Evolutionary conservation across 1,140 invertebrate species (phyloP).

Genomic region (Monomorium pharaonis): DNA sequence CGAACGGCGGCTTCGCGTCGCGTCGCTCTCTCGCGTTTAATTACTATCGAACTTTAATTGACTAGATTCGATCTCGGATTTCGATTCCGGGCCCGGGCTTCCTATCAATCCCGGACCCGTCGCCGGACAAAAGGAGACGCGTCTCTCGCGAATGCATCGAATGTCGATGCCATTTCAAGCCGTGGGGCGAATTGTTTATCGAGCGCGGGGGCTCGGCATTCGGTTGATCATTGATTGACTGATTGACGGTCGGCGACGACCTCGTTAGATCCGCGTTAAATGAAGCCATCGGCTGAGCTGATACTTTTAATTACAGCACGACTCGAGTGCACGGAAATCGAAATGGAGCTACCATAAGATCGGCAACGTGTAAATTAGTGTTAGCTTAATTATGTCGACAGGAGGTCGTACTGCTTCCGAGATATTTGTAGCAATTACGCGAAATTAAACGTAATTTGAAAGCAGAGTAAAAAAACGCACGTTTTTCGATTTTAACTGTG

Average conservation of each 20-base stretch:
- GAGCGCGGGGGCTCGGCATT: background rate
- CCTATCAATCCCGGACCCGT: conserved; percentile 34
- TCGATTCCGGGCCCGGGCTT: conserved; percentile 33
- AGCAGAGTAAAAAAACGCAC: background rate
- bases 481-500: background rate
- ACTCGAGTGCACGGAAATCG: background rate
- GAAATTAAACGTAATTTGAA: background rate
- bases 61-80: conserved; percentile 60
- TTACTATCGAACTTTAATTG: conserved; percentile 71
- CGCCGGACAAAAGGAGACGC: conserved; percentile 32
- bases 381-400: background rate
- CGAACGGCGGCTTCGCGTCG: background rate
- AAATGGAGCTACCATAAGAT: background rate
- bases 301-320: conserved; percentile 41
- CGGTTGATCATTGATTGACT: conserved; percentile 49
- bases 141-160: background rate
- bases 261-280: conserved; percentile 35
- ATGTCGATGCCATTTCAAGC: conserved; percentile 26
- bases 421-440: background rate
- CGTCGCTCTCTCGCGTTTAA: conserved; percentile 58
- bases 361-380: background rate
- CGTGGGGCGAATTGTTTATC: conserved; percentile 22
- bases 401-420: background rate
- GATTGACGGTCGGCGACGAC: conserved; percentile 40
- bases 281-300: conserved; percentile 25